These are phyloP conservation scores for Myotis pilosus DNA, from an alignment of 2,797 vertebrate genomes.

Conservation along the genomic window DNA sequence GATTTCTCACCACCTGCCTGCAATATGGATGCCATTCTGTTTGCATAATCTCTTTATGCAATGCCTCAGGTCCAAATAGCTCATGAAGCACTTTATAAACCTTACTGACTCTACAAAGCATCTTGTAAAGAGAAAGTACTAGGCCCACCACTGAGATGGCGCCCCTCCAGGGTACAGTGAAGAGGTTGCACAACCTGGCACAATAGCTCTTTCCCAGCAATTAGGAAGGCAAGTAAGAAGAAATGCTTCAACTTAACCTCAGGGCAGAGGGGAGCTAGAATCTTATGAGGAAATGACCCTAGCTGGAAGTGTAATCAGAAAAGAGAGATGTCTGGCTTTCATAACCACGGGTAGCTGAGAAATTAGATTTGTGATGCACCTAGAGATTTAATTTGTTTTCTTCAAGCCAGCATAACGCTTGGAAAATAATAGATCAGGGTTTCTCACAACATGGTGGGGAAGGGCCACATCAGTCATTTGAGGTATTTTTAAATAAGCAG, in stretches of 20 bases:
- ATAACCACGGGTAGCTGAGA: constrained; percentile 45
- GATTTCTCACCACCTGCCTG: constrained; percentile 41
- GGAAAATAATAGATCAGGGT: constrained; percentile 50
- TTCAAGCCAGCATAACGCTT: constrained; percentile 26
- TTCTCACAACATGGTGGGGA: neutral
- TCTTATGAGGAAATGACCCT: constrained; percentile 65
- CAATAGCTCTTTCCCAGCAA: constrained; percentile 22
- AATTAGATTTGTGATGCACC: constrained; percentile 58
- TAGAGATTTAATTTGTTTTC: constrained; percentile 71
- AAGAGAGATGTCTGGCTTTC: constrained; percentile 57
- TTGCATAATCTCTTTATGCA: constrained; percentile 69
- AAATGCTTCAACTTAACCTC: constrained; percentile 46
- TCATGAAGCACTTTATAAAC: constrained; percentile 67
- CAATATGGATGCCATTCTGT: constrained; percentile 21
- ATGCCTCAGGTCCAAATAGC: constrained; percentile 50
- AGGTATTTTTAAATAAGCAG: neutral
- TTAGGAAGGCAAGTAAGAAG: constrained; percentile 49
- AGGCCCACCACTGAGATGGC: constrained; percentile 42
- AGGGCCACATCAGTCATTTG: neutral
- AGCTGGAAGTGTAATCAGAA: constrained; percentile 63
- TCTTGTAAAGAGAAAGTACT: constrained; percentile 37
- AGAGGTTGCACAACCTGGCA: constrained; percentile 24
- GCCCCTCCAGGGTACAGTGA: neutral
- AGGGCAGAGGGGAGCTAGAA: neutral
- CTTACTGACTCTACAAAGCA: constrained; percentile 52